These are phyloP conservation scores for Drosophila nigricruria DNA, from an alignment of 2,888 invertebrate species.

Conservation along the genomic window DNA sequence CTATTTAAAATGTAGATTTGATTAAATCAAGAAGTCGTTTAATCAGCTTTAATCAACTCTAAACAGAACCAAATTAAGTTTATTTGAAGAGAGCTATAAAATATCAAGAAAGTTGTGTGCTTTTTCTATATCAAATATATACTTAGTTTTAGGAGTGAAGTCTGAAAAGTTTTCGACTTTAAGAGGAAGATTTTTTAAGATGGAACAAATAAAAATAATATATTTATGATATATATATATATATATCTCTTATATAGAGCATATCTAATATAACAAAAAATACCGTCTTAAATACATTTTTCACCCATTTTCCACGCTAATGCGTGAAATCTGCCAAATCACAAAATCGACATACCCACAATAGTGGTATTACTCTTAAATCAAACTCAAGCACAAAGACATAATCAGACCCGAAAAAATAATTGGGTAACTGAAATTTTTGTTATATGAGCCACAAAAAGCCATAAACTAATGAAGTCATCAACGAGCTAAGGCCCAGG, in stretches of 20 bases:
- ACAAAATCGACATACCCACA: background rate
- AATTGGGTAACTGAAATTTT: background rate
- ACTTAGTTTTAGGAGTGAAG: background rate
- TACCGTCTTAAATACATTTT: background rate
- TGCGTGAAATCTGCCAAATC: background rate
- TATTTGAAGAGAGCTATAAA: too few relatives aligned
- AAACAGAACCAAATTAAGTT: background rate
- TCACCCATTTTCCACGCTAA: background rate
- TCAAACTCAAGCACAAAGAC: background rate
- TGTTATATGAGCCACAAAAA: constrained; percentile 1
- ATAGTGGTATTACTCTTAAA: background rate
- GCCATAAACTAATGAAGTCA: constrained; percentile 3
- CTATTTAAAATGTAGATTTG: background rate
- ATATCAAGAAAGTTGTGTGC: too few relatives aligned
- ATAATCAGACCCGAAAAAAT: constrained; percentile 1
- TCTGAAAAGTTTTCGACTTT: background rate
- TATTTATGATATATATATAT: background rate
- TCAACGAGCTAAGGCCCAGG: background rate
- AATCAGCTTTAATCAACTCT: too few relatives aligned
- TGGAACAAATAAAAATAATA: background rate
- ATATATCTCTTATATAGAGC: background rate
- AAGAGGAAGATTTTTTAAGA: background rate
- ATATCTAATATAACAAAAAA: background rate
- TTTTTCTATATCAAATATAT: too few relatives aligned
- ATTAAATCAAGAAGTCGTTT: too few relatives aligned